Conservation (phyloP, 23 tunicate genomes). For the Styela clava region DNA sequence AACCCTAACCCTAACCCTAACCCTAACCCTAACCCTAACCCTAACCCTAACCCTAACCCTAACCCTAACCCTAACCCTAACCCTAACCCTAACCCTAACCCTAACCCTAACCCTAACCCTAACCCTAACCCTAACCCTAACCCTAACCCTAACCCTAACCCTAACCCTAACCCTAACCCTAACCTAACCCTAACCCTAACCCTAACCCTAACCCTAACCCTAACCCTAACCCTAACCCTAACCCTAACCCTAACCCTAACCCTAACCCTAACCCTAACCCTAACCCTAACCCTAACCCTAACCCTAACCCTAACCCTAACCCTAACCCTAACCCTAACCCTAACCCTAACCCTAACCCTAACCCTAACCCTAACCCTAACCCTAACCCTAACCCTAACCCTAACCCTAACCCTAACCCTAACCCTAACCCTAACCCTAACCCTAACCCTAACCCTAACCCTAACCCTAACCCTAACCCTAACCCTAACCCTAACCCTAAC, state of each 20-base stretch:
- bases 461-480: conserved; percentile 70
- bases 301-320: conserved; percentile 74
- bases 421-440: conserved; percentile 51
- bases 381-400: conserved; percentile 67
- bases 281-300: conserved; percentile 67
- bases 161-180: conserved; percentile 80
- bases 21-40: conserved; percentile 62
- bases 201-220: conserved; percentile 56
- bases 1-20: conserved; percentile 67
- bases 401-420: conserved; percentile 61
- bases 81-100: conserved; percentile 72
- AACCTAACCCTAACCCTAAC: conserved; percentile 52
- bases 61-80: conserved; percentile 54
- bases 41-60: conserved; percentile 44
- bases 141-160: conserved; percentile 84
- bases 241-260: conserved; percentile 66
- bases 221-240: conserved; percentile 51
- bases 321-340: conserved; percentile 68
- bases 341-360: conserved; percentile 61
- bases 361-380: conserved; percentile 63
- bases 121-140: conserved; percentile 83
- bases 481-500: conserved; percentile 71
- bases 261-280: conserved; percentile 86
- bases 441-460: conserved; percentile 71
- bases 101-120: conserved; percentile 80